Base-by-base conservation (phyloP, 2,888 invertebrate species). In the Scaptomyza cyrtandrae region DNA sequence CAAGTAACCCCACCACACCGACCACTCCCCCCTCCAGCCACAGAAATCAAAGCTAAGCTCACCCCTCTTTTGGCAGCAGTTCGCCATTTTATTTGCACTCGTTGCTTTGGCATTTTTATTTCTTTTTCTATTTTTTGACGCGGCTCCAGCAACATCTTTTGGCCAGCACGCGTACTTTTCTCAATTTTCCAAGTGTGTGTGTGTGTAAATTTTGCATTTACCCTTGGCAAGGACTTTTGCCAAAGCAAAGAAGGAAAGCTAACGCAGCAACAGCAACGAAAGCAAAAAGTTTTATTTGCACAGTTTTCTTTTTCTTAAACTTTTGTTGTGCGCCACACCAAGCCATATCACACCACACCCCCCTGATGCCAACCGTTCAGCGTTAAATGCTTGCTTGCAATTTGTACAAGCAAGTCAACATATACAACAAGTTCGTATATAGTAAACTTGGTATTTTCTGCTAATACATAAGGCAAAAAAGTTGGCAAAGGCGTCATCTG, bases 141-240 rank as follows among this genome's bases (percentile, higher is more conserved):
- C 77, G 71, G 24, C 71, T 62, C 68, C 65, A 72, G 84, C 81
- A 88, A 84, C 76, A 87, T 79, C 82, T 85, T 77, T 83, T 78
- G 82, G 78, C 78, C 67, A 85, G 70, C 80, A 66, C 74, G 72
- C 76, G 69, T 82, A 79, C 63, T 74, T 74, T 61, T 67, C 71
- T 67, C 71, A 74, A 58, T 63, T 75, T 55, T 55, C 45, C 44
- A 45, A 52, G 43, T 77, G 60, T 73, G 63, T 63, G 43, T 63
- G 52, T 59, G 64, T 68, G 67, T 76, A 78, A 88, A 83, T 87
- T 90, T 90, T 90, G 90, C 89, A 90, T 90, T 89, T 90, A 89
- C 89, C 89, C 89, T 90, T 89, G 89, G 89, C 89, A 89, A 90
- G 89, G 89, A 89, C 89, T 90, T 89, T 78, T 81, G 67, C 69